Conservation (phyloP, 2,888 invertebrate species). For the Patella ulyssiponensis region DNA sequence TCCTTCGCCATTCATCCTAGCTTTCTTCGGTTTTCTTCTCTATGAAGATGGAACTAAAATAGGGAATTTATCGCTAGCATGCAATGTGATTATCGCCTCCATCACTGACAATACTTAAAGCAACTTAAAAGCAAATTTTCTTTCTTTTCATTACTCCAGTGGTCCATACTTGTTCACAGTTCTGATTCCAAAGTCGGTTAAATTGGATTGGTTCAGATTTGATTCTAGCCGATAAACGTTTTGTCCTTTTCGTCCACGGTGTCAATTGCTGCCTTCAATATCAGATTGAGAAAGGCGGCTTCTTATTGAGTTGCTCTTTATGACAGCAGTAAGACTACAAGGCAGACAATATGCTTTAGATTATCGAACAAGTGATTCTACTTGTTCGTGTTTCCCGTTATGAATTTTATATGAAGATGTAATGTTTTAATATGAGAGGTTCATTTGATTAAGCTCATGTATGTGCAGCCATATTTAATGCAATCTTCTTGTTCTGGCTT, state of each 20-base stretch:
- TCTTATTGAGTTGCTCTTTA: not conserved
- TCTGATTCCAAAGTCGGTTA: constrained; percentile 5
- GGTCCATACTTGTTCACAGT: constrained; percentile 9
- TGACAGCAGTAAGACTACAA: no score
- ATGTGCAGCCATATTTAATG: no score
- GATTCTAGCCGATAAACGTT: constrained; percentile 9
- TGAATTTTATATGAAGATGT: no score
- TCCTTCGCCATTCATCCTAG: not conserved
- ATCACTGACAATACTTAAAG: not conserved
- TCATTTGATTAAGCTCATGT: no score
- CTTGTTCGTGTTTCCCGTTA: no score
- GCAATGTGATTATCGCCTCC: constrained; percentile 7
- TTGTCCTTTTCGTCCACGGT: not conserved
- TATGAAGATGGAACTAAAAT: not conserved
- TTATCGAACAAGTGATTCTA: no score
- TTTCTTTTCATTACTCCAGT: constrained; percentile 5
- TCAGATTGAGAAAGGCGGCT: not conserved
- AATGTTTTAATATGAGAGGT: no score
- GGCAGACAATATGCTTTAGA: no score
- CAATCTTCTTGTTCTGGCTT: no score
- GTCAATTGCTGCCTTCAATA: constrained; percentile 12
- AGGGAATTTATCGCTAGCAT: constrained; percentile 5
- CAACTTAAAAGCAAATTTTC: constrained; percentile 13
- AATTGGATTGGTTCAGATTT: constrained; percentile 5
- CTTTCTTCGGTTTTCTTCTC: constrained; percentile 2